Evolutionary conservation across 2,113 vertebrate species (phyloP).

Genomic region (Xiphophorus hellerii): DNA sequence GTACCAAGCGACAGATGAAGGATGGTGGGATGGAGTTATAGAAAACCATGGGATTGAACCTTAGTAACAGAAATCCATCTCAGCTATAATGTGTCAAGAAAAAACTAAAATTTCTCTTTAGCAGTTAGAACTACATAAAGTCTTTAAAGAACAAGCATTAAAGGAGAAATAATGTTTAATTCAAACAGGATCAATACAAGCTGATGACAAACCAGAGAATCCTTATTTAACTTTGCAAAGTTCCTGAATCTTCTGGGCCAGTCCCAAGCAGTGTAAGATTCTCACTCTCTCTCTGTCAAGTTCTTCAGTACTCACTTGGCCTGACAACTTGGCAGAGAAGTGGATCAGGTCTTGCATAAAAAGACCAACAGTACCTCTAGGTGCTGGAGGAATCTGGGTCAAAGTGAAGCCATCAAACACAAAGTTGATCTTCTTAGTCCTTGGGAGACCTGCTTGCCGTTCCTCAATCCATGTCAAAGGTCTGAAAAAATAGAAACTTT

Average conservation of each 20-base stretch:
- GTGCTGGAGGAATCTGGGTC: constrained; percentile 82
- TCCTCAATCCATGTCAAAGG: constrained; percentile 93
- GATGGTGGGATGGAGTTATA: too few species aligned
- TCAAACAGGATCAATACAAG: neutral
- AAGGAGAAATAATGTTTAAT: neutral
- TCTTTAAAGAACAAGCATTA: neutral
- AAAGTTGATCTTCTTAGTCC: constrained; percentile 87
- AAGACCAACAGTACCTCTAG: constrained; percentile 81
- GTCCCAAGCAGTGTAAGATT: constrained; percentile 86
- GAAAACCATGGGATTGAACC: too few species aligned
- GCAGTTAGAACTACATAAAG: too few species aligned
- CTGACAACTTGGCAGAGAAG: constrained; percentile 88
- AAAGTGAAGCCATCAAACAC: constrained; percentile 85
- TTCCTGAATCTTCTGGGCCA: constrained; percentile 85
- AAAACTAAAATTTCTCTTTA: too few species aligned
- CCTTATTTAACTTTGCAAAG: constrained; percentile 59
- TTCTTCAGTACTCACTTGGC: constrained; percentile 79
- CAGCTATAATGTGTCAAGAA: too few species aligned
- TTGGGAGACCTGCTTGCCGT: constrained; percentile 83
- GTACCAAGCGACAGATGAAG: too few species aligned
- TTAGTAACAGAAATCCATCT: too few species aligned
- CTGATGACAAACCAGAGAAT: neutral
- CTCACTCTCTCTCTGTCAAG: constrained; percentile 82
- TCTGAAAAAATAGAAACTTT: constrained; percentile 61
- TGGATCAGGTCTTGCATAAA: constrained; percentile 92